Evolutionary conservation across 2,797 vertebrate species (phyloP).

Genomic region (Gambusia yucatana): DNA sequence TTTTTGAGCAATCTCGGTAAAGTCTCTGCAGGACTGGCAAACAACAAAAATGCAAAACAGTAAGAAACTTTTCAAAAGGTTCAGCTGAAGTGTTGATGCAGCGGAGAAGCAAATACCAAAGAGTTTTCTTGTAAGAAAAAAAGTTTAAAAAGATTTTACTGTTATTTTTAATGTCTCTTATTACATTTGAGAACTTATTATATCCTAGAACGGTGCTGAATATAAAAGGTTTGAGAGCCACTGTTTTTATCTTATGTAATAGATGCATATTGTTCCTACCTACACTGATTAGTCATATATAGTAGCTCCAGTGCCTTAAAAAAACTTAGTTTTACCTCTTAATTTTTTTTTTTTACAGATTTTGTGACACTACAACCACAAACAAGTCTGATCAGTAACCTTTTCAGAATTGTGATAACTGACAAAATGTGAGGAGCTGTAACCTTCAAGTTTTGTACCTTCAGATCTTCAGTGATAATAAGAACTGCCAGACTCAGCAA

Average conservation of each 20-base stretch:
- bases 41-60: neutral
- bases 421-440: neutral
- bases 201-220: neutral
- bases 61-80: neutral
- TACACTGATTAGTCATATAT: neutral
- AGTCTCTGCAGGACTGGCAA: neutral
- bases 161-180: neutral
- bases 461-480: conserved; percentile 45
- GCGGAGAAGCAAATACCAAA: neutral
- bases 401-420: neutral
- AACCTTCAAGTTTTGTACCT: conserved; percentile 20
- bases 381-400: neutral
- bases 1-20: neutral
- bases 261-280: neutral
- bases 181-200: neutral
- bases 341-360: neutral
- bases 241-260: neutral
- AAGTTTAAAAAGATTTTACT: neutral
- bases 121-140: neutral
- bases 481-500: conserved; percentile 18
- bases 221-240: neutral
- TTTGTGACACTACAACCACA: neutral
- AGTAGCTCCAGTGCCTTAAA: neutral
- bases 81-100: neutral
- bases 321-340: neutral